Evolutionary conservation across 2,113 vertebrate genomes (phyloP).

Genomic region (Oryzias celebensis): DNA sequence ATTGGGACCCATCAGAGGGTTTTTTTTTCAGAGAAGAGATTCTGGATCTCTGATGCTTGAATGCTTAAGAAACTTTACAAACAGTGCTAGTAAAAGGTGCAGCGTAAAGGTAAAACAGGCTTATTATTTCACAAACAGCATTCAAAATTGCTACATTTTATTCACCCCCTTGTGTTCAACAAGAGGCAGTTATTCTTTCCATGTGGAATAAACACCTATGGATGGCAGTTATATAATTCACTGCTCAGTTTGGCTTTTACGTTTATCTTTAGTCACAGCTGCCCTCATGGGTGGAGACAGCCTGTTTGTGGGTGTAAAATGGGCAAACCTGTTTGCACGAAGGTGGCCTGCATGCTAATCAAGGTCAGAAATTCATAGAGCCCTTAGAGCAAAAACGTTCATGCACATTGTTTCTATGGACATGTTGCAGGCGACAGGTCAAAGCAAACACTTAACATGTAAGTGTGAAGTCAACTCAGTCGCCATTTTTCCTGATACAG

Average conservation of each 20-base stretch:
- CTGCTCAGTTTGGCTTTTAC: constrained; percentile 27
- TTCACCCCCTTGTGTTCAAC: constrained; percentile 6
- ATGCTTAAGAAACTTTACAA: not conserved
- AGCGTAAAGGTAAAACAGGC: not conserved
- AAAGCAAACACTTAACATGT: no score
- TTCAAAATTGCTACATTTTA: constrained; percentile 4
- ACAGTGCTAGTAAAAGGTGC: not conserved
- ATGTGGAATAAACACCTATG: constrained; percentile 34
- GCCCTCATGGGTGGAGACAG: no score
- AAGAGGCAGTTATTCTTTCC: constrained; percentile 20
- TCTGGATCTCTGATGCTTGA: constrained; percentile 12
- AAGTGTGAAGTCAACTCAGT: no score
- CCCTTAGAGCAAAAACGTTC: no score
- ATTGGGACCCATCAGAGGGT: constrained; percentile 1
- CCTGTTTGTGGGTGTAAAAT: no score
- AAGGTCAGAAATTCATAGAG: no score
- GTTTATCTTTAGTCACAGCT: constrained; percentile 11
- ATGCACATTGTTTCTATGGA: no score
- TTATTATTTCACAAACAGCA: not conserved
- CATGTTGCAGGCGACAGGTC: no score
- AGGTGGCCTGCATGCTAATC: no score
- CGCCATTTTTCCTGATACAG: no score
- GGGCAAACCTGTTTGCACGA: no score
- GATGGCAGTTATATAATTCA: constrained; percentile 44
- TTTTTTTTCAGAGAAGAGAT: constrained; percentile 5